Base-by-base conservation (phyloP, 2,113 vertebrate species). In the Ochotona curzoniae region DNA sequence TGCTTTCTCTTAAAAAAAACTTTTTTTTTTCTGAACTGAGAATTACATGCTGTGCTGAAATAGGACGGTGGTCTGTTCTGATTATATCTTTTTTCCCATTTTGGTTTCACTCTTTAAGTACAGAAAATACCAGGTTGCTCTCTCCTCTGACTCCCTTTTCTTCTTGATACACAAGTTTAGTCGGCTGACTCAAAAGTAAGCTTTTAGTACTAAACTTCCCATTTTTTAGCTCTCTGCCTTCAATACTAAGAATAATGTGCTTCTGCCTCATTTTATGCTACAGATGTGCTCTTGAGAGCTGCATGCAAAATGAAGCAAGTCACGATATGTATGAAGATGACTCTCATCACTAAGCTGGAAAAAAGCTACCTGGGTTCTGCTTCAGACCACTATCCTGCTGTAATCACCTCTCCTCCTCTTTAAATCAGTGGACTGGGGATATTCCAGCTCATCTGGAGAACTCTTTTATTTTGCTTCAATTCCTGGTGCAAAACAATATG, bases 31-130 rank as follows among this genome's bases (percentile, higher is more conserved):
- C 81, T 57, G 5, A 96, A 82, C 67, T n/a, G 75, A 95, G 80
- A 96, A 96, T 95, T 94, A 80, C 69, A 89, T 81, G 76, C 93
- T 86, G 89, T 94, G 90, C 23, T 78, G 49, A 93, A 95, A 92
- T 75, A 92, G 74, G 67, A 71, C 83, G 83, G 76, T 66, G 20
- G 47, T 89, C 47, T 57, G 61, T 64, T 96, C 91, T 94, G 87
- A 94, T 96, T 94, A 93, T 94, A 95, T 89, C 80, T 93, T 87
- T 78, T 91, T 71, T 51, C 54, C 28, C 79, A 94, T 89, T 96
- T 96, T 84, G 14, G 69, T 79, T 96, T 96, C 30, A 91, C 38
- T 92, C 81, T 85, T 57, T 84, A 83, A 90, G 76, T 73, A 90
- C 23, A 89, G 90, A 95, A 96, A 96, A 95, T 91, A 78, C 25